Evolutionary conservation across 1,140 invertebrate genomes (phyloP), one percentile per base, ranked within the genome.

Genomic region (Drosophila guanche): DNA sequence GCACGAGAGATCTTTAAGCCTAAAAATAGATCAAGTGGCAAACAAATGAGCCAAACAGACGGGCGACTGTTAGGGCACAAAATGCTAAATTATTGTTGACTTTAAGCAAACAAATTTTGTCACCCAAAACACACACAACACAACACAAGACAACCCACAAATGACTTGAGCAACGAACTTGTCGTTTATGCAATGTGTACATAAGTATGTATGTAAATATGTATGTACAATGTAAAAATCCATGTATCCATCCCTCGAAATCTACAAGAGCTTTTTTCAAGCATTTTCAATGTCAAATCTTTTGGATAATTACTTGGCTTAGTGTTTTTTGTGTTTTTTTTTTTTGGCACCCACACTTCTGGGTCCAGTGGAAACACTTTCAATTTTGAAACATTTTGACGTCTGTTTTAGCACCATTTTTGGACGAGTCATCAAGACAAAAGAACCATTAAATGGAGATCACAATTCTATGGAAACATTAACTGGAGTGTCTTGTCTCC

Each of bases 241-340:
- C 51, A 45, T 6, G 16, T 29, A 48, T 40, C 40, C 22, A 67
- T 53, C 37, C 10, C 48, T 46, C 16, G 8, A 67, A 68, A 47
- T 68, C 43, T 68, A 41, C 12, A 55, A 47, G 29, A 12, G 10
- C 4, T 16, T 20, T 61, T 51, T 65, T 72, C 27, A 69, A 74
- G 79, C 48, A 61, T 59, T 70, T 85, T 85, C 81, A 86, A 85
- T 85, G 81, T 74, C 81, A 86, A 73, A 69, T 58, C 45, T 76
- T 27, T 67, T 48, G 43, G 62, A 58, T 86, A 80, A 80, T 85
- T 81, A 60, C 60, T 67, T 63, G 54, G 61, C 47, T 42, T 29
- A 55, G 57, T 59, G 23, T 27, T 57, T 47, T 27, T 47, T 59
- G n/a, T n/a, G n/a, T n/a, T n/a, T 59, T 29, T 27, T 57, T 47